A percentile compares a stretch with the other conserved stretches of the same genome.
phyloP scores from a whole-genome alignment of 2,888 invertebrate genomes.

The Heteromurus nitidus region DNA sequence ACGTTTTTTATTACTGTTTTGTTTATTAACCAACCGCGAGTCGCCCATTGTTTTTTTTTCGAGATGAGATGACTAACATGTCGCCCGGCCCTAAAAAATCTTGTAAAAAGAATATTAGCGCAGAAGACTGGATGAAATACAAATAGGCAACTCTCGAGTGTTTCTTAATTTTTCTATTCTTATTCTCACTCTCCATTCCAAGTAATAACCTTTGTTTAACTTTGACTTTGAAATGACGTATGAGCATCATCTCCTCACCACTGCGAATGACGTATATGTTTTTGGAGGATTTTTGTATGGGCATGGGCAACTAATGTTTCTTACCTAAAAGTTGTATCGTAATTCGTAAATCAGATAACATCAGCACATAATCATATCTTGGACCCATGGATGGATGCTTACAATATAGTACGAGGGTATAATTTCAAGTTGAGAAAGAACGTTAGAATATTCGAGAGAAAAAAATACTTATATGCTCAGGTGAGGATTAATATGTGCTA shows the following conservation, averaged over 20 bases:
- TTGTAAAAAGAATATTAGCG: too few species aligned
- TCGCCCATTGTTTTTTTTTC: conserved; percentile 10
- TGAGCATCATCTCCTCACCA: not conserved
- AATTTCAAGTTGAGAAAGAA: too few species aligned
- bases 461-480: not conserved
- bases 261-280: conserved; percentile 27
- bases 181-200: not conserved
- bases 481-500: not conserved
- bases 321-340: too few species aligned
- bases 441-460: too few species aligned
- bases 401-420: too few species aligned
- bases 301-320: too few species aligned
- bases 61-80: not conserved
- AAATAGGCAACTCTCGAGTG: too few species aligned
- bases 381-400: conserved; percentile 32
- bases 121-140: too few species aligned
- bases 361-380: too few species aligned
- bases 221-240: conserved; percentile 13
- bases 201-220: not conserved
- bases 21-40: conserved; percentile 7
- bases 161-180: not conserved
- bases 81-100: not conserved
- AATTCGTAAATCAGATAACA: not conserved
- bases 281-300: not conserved
- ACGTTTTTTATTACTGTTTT: too few species aligned